Evolutionary conservation across 2,797 vertebrate genomes (phyloP).

Genomic region (Squalus acanthias): DNA sequence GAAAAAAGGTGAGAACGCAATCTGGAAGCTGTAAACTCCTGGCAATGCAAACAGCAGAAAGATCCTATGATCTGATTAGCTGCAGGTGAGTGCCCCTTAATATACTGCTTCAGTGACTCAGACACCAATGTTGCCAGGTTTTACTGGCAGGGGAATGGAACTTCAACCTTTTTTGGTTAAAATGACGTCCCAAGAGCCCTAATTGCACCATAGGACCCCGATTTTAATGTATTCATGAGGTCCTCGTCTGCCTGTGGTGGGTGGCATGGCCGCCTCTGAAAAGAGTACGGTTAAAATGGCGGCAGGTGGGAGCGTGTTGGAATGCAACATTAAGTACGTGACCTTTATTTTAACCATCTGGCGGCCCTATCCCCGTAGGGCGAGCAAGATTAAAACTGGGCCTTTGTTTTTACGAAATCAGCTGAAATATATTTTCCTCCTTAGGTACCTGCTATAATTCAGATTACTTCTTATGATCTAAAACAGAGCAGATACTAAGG

Average conservation of each 20-base stretch:
- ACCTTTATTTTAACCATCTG: neutral
- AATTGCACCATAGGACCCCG: neutral
- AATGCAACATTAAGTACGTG: neutral
- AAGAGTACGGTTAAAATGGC: neutral
- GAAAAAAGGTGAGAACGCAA: neutral
- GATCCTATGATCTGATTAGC: neutral
- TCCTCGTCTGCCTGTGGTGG: neutral
- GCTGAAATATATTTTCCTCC: neutral
- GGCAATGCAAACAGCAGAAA: neutral
- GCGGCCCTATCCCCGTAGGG: too few species aligned
- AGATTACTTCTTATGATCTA: neutral
- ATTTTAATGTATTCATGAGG: neutral
- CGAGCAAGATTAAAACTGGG: too few species aligned
- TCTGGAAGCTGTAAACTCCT: neutral
- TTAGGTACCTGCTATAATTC: neutral
- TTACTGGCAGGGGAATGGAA: neutral
- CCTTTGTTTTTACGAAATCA: neutral
- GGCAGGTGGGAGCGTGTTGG: neutral
- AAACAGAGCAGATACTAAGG: neutral
- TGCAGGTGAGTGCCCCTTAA: neutral
- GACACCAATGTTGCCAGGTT: neutral
- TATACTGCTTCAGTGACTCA: neutral
- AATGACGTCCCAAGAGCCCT: neutral
- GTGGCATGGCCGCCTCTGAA: neutral
- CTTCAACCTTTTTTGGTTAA: neutral